Conservation (phyloP, 2,797 vertebrate genomes). For the Micromesistius poutassou region DNA sequence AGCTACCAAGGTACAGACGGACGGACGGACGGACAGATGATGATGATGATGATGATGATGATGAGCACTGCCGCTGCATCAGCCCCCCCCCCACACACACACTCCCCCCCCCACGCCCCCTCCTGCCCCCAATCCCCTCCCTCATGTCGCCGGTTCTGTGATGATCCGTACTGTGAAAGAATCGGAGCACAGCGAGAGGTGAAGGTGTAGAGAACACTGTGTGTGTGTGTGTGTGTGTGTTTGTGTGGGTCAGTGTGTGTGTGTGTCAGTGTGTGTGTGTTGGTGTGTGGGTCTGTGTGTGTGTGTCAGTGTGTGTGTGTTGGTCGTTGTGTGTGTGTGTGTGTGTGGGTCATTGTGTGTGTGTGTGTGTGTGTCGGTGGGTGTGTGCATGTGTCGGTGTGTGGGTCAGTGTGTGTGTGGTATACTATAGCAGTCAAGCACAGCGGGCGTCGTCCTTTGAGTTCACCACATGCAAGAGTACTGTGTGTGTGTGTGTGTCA, state of each 20-base stretch:
- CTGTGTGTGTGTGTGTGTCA: conserved; percentile 13
- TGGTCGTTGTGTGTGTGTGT: conserved; percentile 7
- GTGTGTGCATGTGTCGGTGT: too few relatives aligned
- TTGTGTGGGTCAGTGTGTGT: background rate
- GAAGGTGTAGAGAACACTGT: background rate
- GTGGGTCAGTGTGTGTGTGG: background rate
- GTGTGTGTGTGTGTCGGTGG: conserved; percentile 1
- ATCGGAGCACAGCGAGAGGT: background rate
- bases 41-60: background rate
- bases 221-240: background rate
- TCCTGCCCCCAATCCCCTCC: background rate
- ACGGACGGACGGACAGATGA: conserved; percentile 31
- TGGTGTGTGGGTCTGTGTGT: conserved; percentile 20
- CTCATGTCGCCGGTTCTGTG: background rate
- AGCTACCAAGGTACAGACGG: conserved; percentile 89
- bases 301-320: conserved; percentile 9
- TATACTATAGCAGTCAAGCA: background rate
- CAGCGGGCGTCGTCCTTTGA: conserved; percentile 13
- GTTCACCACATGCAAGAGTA: background rate
- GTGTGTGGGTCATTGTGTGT: conserved; percentile 10
- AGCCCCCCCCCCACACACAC: conserved; percentile 5
- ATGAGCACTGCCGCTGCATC: background rate
- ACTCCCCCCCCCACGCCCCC: background rate
- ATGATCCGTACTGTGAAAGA: background rate
- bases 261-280: conserved; percentile 4